phyloP scores from a whole-genome alignment of 2,888 invertebrate genomes.

The Tipula helvola region DNA sequence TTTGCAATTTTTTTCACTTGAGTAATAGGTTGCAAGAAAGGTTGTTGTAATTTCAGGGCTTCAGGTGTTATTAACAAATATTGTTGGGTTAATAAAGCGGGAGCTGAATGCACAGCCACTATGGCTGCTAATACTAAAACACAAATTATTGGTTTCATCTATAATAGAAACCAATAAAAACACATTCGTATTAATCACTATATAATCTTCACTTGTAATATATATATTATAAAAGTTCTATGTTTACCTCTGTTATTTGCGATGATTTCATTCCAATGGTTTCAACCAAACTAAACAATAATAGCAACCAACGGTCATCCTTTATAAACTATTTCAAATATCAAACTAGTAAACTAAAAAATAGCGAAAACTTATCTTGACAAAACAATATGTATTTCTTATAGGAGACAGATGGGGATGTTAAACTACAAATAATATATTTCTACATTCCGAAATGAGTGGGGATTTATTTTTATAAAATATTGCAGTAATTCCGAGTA shows the following conservation, averaged over 20 bases:
- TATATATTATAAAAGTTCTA: neutral
- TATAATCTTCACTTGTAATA: neutral
- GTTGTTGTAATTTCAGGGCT: slow-evolving; percentile 18
- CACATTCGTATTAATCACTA: neutral
- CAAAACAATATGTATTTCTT: no score
- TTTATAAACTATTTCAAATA: slow-evolving; percentile 1
- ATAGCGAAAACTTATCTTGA: neutral
- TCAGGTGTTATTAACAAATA: slow-evolving; percentile 33
- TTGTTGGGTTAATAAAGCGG: slow-evolving; percentile 19
- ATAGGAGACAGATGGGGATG: neutral
- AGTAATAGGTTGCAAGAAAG: slow-evolving; percentile 21
- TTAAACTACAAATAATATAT: neutral
- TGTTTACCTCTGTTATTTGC: neutral
- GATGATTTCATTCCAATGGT: neutral
- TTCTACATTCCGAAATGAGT: neutral
- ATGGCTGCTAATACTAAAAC: neutral
- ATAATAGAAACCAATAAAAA: neutral
- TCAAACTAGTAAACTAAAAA: slow-evolving; percentile 5
- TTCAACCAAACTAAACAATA: slow-evolving; percentile 4
- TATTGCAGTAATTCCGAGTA: neutral
- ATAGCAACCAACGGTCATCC: neutral
- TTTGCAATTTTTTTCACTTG: slow-evolving; percentile 19
- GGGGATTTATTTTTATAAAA: neutral
- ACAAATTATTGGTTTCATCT: neutral
- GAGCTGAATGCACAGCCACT: neutral